Percentiles rank a stretch among this genome's conserved stretches.
phyloP scores from a whole-genome alignment of 2,888 invertebrate species.

The Caprella mutica region DNA sequence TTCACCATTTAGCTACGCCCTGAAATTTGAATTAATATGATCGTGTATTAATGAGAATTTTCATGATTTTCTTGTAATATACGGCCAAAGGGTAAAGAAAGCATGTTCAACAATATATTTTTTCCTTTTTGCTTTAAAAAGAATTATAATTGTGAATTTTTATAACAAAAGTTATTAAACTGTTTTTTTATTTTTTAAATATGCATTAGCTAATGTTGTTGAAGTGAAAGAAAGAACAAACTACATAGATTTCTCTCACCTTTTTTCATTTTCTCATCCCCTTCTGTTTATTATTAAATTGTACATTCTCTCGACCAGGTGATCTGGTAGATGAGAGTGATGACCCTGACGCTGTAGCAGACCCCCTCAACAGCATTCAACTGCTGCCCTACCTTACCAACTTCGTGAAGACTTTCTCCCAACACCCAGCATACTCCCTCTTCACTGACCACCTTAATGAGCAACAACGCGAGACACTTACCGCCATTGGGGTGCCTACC shows the following conservation, averaged over 20 bases:
- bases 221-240: slow-evolving; percentile 1
- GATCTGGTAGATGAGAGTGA: slow-evolving; percentile 42
- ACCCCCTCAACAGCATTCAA: slow-evolving; percentile 53
- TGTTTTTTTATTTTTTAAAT: no score
- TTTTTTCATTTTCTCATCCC: not conserved
- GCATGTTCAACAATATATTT: no score
- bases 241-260: not conserved
- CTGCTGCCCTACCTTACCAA: slow-evolving; percentile 53
- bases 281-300: not conserved
- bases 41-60: no score
- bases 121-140: no score
- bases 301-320: slow-evolving; percentile 1
- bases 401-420: slow-evolving; percentile 52
- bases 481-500: slow-evolving; percentile 26
- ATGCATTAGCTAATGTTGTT: not conserved
- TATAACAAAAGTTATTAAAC: no score
- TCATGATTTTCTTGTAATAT: no score
- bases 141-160: no score
- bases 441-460: slow-evolving; percentile 52
- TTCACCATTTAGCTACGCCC: not conserved
- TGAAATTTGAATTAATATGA: no score
- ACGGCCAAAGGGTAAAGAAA: no score
- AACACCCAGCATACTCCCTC: slow-evolving; percentile 48
- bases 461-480: slow-evolving; percentile 47
- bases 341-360: slow-evolving; percentile 48